phyloP scores from a whole-genome alignment of 2,888 invertebrate genomes.

The Pemphredon lugubris region DNA sequence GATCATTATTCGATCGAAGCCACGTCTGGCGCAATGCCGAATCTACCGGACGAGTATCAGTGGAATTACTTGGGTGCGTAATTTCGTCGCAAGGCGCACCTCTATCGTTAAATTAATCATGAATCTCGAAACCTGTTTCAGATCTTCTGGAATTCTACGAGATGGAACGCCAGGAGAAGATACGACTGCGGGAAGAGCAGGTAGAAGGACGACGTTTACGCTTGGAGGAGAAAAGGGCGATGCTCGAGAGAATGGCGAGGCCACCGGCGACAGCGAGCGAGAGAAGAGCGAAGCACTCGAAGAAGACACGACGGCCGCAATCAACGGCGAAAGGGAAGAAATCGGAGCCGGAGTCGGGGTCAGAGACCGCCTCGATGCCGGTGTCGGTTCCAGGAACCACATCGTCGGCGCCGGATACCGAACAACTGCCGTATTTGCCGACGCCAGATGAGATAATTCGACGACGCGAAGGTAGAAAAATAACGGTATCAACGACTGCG shows the following conservation, averaged over 20 bases:
- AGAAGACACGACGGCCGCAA: constrained; percentile 22
- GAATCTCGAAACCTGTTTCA: constrained; percentile 65
- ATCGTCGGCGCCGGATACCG: neutral
- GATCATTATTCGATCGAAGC: constrained; percentile 84
- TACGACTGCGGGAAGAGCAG: constrained; percentile 81
- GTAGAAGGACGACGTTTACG: constrained; percentile 80
- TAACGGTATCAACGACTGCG: too few relatives aligned
- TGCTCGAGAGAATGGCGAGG: constrained; percentile 80
- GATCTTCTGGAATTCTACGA: constrained; percentile 82
- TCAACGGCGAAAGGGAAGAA: constrained; percentile 59
- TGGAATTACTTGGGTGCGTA: constrained; percentile 39
- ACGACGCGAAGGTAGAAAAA: constrained; percentile 66
- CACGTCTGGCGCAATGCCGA: constrained; percentile 76
- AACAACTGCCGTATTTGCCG: constrained; percentile 79
- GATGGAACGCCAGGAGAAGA: constrained; percentile 79
- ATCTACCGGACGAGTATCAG: constrained; percentile 72
- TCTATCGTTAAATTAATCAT: too few relatives aligned
- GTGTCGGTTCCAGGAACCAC: neutral
- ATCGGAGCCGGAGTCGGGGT: constrained; percentile 78
- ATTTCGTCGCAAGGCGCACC: neutral
- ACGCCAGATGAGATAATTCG: constrained; percentile 72
- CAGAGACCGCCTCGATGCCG: too few relatives aligned
- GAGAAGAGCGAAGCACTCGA: constrained; percentile 46
- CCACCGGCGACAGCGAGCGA: constrained; percentile 71
- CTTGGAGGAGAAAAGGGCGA: constrained; percentile 80